These are phyloP conservation scores for Drosophila jambulina DNA, from an alignment of 1,140 invertebrate species.

Conservation along the genomic window DNA sequence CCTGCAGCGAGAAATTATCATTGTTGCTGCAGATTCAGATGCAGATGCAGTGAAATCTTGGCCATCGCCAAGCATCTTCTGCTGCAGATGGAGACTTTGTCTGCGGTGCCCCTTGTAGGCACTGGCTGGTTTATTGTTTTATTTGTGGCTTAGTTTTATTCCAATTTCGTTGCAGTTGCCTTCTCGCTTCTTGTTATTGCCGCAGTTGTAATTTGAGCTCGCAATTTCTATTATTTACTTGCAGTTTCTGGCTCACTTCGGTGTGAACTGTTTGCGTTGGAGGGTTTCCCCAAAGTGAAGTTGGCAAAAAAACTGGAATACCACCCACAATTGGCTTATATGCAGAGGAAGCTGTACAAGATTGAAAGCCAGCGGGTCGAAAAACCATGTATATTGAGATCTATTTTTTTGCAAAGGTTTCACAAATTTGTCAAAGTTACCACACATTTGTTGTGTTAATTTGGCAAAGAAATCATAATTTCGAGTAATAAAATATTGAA, in stretches of 20 bases:
- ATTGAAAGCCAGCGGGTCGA: neutral
- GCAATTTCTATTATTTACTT: conserved; percentile 80
- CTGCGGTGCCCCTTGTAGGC: conserved; percentile 45
- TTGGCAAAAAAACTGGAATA: conserved; percentile 14
- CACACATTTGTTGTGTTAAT: neutral
- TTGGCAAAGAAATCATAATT: neutral
- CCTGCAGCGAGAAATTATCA: conserved; percentile 71
- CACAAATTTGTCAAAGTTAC: neutral
- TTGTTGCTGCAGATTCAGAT: conserved; percentile 55
- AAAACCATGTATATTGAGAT: neutral
- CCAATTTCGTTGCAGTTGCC: conserved; percentile 34
- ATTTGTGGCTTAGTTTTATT: conserved; percentile 57
- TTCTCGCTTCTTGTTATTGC: conserved; percentile 29
- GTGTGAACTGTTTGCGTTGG: conserved; percentile 58
- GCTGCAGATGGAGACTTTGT: conserved; percentile 7
- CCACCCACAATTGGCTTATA: conserved; percentile 6
- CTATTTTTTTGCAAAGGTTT: too few relatives aligned
- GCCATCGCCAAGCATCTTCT: conserved; percentile 38
- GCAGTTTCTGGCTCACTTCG: conserved; percentile 70
- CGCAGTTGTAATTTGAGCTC: conserved; percentile 52
- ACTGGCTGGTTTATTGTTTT: conserved; percentile 72
- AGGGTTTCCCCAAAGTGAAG: conserved; percentile 10
- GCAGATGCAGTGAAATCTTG: conserved; percentile 72
- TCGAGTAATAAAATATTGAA: neutral
- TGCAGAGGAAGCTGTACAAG: neutral